These are phyloP conservation scores for Diachasmimorpha longicaudata DNA, from an alignment of 1,140 invertebrate species.

Conservation along the genomic window DNA sequence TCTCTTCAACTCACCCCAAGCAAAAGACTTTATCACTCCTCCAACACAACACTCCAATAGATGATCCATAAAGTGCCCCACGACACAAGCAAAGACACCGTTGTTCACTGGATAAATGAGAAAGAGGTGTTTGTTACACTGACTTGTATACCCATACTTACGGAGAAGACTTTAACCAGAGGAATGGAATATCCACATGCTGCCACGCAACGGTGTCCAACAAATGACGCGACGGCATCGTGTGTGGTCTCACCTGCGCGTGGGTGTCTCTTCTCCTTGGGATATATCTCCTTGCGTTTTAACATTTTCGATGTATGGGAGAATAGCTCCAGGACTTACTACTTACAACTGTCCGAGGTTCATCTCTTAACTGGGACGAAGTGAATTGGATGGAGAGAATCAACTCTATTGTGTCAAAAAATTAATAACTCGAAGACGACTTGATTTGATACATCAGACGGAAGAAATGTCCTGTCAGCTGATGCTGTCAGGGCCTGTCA, in stretches of 20 bases:
- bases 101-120: constrained; percentile 41
- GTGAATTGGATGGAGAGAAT: not conserved
- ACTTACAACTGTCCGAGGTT: not conserved
- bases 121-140: constrained; percentile 46
- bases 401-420: too few relatives aligned
- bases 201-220: constrained; percentile 55
- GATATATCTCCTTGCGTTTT: constrained; percentile 14
- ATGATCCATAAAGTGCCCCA: constrained; percentile 46
- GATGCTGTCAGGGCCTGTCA: too few relatives aligned
- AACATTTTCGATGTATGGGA: not conserved
- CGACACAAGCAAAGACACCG: constrained; percentile 11
- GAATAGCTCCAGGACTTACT: not conserved
- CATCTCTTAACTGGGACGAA: not conserved
- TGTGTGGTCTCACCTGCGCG: constrained; percentile 59
- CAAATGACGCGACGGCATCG: constrained; percentile 60
- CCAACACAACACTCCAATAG: not conserved
- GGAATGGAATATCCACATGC: constrained; percentile 35
- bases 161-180: constrained; percentile 12
- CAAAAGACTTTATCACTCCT: constrained; percentile 39
- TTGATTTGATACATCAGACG: too few relatives aligned
- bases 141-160: constrained; percentile 37
- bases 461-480: too few relatives aligned
- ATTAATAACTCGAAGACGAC: too few relatives aligned
- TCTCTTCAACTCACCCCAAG: constrained; percentile 47
- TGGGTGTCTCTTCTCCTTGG: constrained; percentile 45